Conservation (phyloP, 2,113 vertebrate genomes). For the Erpornis zantholeuca region DNA sequence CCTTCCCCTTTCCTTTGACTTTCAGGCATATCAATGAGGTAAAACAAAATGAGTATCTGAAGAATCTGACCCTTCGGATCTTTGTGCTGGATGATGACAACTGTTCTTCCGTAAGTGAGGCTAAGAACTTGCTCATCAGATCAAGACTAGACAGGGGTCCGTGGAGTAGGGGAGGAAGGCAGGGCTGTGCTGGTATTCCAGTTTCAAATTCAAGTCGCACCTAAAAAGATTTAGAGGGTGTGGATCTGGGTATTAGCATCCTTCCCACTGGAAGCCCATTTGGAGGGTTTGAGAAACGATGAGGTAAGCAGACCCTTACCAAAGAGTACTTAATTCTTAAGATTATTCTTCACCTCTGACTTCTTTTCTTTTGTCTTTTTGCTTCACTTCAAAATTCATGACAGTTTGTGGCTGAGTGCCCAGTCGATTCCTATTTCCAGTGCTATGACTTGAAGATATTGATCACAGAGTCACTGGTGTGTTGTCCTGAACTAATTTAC, state of each 20-base stretch:
- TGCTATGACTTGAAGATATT: background rate
- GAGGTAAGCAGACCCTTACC: background rate
- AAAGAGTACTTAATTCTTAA: background rate
- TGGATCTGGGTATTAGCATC: background rate
- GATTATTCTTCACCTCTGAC: background rate
- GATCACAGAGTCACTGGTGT: background rate
- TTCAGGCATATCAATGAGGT: slow-evolving; percentile 71
- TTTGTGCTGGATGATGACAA: slow-evolving; percentile 57
- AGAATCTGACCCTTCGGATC: slow-evolving; percentile 62
- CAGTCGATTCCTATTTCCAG: background rate
- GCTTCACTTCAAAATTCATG: background rate
- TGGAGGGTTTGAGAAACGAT: background rate
- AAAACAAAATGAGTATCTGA: slow-evolving; percentile 65
- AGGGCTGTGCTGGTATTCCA: background rate
- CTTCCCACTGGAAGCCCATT: background rate
- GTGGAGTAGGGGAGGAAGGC: background rate
- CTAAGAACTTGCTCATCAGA: background rate
- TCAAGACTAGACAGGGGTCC: background rate
- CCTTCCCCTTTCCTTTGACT: background rate
- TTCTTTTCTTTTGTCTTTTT: background rate
- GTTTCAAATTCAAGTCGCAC: background rate
- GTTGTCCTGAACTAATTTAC: background rate
- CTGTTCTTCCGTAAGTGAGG: slow-evolving; percentile 64
- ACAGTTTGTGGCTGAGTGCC: background rate
- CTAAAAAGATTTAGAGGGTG: background rate